These are phyloP conservation scores for Pachymerium ferrugineum DNA, from an alignment of 2,888 invertebrate genomes.

Conservation along the genomic window DNA sequence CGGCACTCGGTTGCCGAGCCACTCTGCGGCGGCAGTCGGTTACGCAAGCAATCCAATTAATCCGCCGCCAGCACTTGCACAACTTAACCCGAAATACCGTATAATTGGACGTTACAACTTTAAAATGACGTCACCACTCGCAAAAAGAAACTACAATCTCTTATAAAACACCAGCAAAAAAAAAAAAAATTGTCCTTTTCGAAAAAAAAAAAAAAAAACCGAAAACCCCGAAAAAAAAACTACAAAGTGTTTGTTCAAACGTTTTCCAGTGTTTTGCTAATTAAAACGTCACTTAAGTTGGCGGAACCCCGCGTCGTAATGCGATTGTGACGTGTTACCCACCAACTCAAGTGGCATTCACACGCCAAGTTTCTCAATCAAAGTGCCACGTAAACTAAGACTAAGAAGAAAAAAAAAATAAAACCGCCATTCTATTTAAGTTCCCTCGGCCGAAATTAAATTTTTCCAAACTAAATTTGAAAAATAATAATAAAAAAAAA, in stretches of 20 bases:
- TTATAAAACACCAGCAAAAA: background rate
- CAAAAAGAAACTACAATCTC: no score
- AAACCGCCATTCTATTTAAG: no score
- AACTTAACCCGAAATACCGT: conserved; percentile 9
- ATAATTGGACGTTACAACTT: conserved; percentile 4
- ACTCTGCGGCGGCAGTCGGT: conserved; percentile 22
- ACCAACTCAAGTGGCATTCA: conserved; percentile 4
- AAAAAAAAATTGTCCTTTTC: background rate
- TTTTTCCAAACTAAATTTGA: no score
- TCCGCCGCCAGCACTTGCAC: conserved; percentile 11
- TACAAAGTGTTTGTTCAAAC: background rate
- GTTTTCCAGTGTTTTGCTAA: conserved; percentile 1
- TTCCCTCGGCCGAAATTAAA: no score
- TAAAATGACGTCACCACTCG: background rate
- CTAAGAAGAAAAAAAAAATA: no score
- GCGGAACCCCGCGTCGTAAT: conserved; percentile 17
- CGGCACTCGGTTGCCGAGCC: conserved; percentile 22
- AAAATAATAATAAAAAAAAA: no score
- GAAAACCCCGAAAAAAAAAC: background rate
- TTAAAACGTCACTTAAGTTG: conserved; percentile 16
- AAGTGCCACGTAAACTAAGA: background rate
- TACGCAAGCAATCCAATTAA: conserved; percentile 27
- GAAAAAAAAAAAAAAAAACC: no score
- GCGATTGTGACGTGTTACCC: conserved; percentile 18
- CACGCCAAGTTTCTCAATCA: conserved; percentile 19